Percentiles rank a stretch among this genome's conserved stretches.
These are phyloP conservation scores for Pipistrellus pygmaeus DNA, from an alignment of 2,797 vertebrate species.

Conservation along the genomic window DNA sequence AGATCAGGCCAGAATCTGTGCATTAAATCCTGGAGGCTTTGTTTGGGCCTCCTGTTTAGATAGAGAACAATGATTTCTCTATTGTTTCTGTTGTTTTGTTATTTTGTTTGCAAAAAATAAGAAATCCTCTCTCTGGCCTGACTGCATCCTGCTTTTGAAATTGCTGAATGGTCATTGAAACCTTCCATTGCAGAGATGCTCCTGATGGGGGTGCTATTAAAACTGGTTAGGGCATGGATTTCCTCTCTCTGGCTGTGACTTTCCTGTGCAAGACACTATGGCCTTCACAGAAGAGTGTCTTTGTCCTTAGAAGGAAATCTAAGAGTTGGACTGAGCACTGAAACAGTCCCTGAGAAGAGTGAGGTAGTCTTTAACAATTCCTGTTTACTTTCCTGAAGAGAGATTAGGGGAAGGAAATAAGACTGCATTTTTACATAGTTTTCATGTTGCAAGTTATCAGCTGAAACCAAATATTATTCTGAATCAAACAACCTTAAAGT, in stretches of 20 bases:
- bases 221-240: not conserved
- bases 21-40: not conserved
- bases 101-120: conserved; percentile 75
- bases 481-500: conserved; percentile 10
- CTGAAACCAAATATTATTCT: conserved; percentile 16
- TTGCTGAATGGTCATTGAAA: conserved; percentile 57
- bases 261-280: not conserved
- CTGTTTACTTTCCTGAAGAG: conserved; percentile 43
- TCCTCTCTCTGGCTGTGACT: conserved; percentile 45
- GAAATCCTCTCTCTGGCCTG: conserved; percentile 71
- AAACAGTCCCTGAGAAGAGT: not conserved
- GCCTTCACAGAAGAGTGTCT: conserved; percentile 57
- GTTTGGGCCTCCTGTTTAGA: not conserved
- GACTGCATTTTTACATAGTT: not conserved
- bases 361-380: not conserved
- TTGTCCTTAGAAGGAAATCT: conserved; percentile 75
- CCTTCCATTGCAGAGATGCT: conserved; percentile 71
- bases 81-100: not conserved
- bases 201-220: conserved; percentile 80
- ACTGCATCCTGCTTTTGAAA: conserved; percentile 78
- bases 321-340: not conserved
- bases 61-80: not conserved
- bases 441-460: not conserved
- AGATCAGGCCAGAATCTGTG: not conserved
- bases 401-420: conserved; percentile 36